Evolutionary conservation across 64 coral and sea anemone genomes (phyloP).

Genomic region (Dendrophyllia cribrosa): DNA sequence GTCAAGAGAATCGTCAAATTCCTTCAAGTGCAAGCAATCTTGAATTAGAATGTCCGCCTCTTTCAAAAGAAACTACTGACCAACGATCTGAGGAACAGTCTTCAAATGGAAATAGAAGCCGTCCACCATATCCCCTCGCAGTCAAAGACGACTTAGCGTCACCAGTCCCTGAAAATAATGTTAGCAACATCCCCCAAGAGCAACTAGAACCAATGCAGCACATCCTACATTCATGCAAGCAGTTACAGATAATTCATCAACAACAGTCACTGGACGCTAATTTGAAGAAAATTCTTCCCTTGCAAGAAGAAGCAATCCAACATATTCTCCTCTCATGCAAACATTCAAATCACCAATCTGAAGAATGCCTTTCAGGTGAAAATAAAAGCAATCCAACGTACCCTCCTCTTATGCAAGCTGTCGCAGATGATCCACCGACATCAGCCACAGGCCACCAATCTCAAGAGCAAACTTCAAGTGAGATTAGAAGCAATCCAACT

Average conservation of each 20-base stretch:
- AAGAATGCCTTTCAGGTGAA: neutral
- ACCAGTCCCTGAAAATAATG: neutral
- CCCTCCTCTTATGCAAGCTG: neutral
- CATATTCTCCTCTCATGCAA: neutral
- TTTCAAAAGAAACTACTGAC: no score
- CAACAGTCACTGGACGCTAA: neutral
- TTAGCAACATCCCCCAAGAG: neutral
- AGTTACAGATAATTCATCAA: neutral
- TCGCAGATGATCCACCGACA: neutral
- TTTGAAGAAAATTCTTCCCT: neutral
- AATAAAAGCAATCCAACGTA: neutral
- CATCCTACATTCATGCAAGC: neutral
- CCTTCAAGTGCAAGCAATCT: neutral
- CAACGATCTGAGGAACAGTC: neutral
- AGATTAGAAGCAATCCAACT: neutral
- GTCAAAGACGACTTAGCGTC: neutral
- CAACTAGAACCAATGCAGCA: neutral
- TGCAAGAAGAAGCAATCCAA: neutral
- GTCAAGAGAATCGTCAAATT: neutral
- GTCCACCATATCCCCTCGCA: slow-evolving; percentile 11
- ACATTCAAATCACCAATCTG: neutral
- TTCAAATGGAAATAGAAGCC: neutral
- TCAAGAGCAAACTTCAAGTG: neutral
- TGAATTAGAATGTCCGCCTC: no score
- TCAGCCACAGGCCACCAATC: no score